Base-by-base conservation (phyloP, 2,888 invertebrate genomes). In the Nemotelus pantherinus region DNA sequence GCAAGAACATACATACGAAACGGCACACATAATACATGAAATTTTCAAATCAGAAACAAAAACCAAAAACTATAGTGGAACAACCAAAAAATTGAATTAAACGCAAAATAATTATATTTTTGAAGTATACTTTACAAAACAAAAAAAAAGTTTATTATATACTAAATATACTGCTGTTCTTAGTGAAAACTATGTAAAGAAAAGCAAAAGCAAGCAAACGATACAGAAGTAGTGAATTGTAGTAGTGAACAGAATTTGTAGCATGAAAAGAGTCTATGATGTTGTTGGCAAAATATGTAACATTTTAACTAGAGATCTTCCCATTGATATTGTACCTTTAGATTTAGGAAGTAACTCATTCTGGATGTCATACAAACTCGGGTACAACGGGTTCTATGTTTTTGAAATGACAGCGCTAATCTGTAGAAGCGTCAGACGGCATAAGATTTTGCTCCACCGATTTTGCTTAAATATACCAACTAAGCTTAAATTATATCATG, bases 101-200 rank as follows among this genome's bases (percentile, higher is more conserved):
- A 25, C n/a, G 57, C 53, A 53, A 3, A 72, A 57, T 60, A 57
- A 57, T 74, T 74, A 74, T 74, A 74, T 74, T 74, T 74, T 74
- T 74, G 74, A 74, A 74, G 48, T 48, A 47, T 60, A 63, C 63
- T 70, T 74, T 74, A 63, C 63, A 50, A 10, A 72, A 72, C n/a
- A 3, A 48, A 67, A 67, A 48, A 48, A 68, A 25, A 68, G n/a
- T 50, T 68, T 68, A 9, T 44, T 44, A 10, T 9, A 65, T 65
- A 44, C 10, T 44, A 43, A n/a, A 45, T 44, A 63, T 63, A 64
- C 41, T 45, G 65, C 41, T 65, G 65, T 65, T 44, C 39, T 64
- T 43, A 39, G 25, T 44, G 10, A 60, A 65, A 44, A 45, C 5
- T 25, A 65, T 45, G n/a, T 45, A 39, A 65, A 65, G 10, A 43